Percentiles rank a stretch among this genome's conserved stretches.
Evolutionary conservation across 2,113 vertebrate species (phyloP).

Genomic region (Carlito syrichta): DNA sequence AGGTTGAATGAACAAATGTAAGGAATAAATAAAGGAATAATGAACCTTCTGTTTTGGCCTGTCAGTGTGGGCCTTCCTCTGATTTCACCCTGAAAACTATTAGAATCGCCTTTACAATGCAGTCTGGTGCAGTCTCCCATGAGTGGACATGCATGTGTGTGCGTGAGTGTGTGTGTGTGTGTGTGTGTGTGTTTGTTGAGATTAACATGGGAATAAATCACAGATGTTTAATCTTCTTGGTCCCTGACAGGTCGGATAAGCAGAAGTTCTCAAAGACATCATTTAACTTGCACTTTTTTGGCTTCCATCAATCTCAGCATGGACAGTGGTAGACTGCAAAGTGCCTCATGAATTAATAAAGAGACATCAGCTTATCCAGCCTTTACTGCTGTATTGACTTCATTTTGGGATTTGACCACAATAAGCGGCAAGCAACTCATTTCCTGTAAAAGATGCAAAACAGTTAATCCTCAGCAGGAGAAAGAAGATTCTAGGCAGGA

Average conservation of each 20-base stretch:
- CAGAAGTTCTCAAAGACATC: conserved; percentile 61
- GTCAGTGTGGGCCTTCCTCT: not conserved
- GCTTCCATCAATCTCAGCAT: conserved; percentile 44
- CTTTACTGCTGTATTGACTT: conserved; percentile 53
- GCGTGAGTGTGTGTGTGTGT: fast-evolving
- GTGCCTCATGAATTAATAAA: conserved; percentile 65
- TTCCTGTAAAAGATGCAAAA: conserved; percentile 41
- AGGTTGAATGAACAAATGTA: not conserved
- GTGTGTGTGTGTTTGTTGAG: not conserved
- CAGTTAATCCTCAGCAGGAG: conserved; percentile 36
- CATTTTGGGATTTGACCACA: conserved; percentile 61
- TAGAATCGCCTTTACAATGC: not conserved
- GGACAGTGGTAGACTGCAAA: conserved; percentile 50
- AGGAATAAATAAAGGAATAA: not conserved
- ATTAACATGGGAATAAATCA: conserved; percentile 52
- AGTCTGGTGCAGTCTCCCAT: not conserved
- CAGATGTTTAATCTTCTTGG: conserved; percentile 45
- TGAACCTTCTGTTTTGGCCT: not conserved
- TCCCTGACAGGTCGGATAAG: conserved; percentile 38
- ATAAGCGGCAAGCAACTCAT: conserved; percentile 63
- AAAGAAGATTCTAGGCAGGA: not conserved
- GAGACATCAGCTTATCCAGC: conserved; percentile 8
- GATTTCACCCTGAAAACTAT: not conserved
- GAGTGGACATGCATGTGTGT: not conserved
- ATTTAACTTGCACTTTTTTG: conserved; percentile 19